Base-by-base conservation (phyloP, 2,888 invertebrate species). In the Agriopis marginaria region DNA sequence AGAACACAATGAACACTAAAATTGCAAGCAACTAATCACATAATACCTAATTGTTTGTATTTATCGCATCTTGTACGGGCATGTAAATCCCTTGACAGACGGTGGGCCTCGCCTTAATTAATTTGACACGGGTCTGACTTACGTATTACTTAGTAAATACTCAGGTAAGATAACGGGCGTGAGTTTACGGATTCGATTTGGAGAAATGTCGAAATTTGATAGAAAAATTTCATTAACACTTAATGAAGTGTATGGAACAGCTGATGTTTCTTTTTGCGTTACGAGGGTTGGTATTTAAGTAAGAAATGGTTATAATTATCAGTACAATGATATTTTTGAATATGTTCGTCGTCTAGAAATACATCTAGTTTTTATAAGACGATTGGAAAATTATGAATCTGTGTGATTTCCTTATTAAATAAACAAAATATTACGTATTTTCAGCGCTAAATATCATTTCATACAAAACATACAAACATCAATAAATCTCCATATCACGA, bases 401-500 rank as follows among this genome's bases (percentile, higher is more conserved):
- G 7, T 6, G 8, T 8, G 6, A 40, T 40, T 40, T 40, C 3
- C 8, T 40, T 40, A 7, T 40, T 6, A 40, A 40, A 40, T 40
- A 7, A 40, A 7, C 3, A 40, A 12, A 49, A 5, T 6, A 7
- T 4, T n/a, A 49, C n/a, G 2, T 49, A 7, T 23, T 23, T 23
- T 53, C 54, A 40, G 23, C 42, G 7, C 45, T 17, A 11, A 42
- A 7, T 17, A 47, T 6, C 47, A 32, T 62, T 59, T 55, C 32
- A 23, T 7, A 14, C 23, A 6, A 61, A 71, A 72, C 55, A 53
- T 51, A 47, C 58, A 63, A 73, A 73, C 71, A 60, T 63, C 81
- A 77, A 91, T 92, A 92, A 91, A 93, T 93, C 91, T 86, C 85
- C 82, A 88, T 89, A 87, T 83, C 83, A 88, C 86, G 84, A 82